Percentiles rank a stretch among this genome's conserved stretches.
These are phyloP conservation scores for Limnephilus marmoratus DNA, from an alignment of 2,888 invertebrate species.

Conservation along the genomic window DNA sequence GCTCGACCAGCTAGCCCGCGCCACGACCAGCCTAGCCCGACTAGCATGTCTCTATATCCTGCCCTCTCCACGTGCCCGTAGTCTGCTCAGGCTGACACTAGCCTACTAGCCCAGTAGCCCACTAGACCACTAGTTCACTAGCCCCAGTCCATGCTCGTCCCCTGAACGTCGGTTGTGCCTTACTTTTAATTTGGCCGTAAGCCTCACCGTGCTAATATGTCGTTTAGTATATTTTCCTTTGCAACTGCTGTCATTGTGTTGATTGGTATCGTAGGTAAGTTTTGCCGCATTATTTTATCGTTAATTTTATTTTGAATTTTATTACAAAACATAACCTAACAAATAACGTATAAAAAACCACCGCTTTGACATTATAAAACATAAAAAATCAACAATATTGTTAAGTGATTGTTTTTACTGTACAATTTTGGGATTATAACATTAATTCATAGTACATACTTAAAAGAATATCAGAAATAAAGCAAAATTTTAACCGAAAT, in stretches of 20 bases:
- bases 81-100: neutral
- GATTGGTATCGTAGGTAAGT: conserved; percentile 55
- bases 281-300: conserved; percentile 35
- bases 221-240: conserved; percentile 50
- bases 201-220: conserved; percentile 43
- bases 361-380: neutral
- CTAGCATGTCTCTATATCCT: neutral
- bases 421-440: too few species aligned
- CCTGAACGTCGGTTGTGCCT: conserved; percentile 32
- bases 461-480: too few species aligned
- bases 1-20: neutral
- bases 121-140: neutral
- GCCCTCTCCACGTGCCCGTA: neutral
- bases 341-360: neutral
- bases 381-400: neutral
- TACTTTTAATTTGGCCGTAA: conserved; percentile 13
- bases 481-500: too few species aligned
- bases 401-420: too few species aligned
- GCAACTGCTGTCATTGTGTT: conserved; percentile 40
- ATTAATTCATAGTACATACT: too few species aligned
- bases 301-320: neutral
- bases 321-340: neutral
- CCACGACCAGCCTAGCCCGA: neutral
- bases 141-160: neutral
- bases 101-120: neutral